Evolutionary conservation across 2,113 vertebrate species (phyloP).

Genomic region (Phalacrocorax pelagicus): DNA sequence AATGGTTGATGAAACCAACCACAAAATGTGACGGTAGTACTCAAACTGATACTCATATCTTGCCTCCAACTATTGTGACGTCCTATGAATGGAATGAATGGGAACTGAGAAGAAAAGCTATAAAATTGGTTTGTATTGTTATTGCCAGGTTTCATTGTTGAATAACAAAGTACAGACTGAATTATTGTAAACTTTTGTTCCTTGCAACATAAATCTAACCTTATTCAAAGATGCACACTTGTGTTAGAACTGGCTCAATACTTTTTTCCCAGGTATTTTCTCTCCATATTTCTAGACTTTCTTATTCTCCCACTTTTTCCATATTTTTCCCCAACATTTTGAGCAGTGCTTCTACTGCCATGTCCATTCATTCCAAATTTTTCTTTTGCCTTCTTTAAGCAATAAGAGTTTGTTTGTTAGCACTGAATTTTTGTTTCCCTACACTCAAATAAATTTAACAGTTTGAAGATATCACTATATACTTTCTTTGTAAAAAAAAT

Average conservation of each 20-base stretch:
- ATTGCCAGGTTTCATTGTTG: not conserved
- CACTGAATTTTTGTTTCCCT: not conserved
- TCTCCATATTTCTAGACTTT: not conserved
- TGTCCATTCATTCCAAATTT: not conserved
- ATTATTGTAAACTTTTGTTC: not conserved
- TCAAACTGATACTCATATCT: conserved; percentile 90
- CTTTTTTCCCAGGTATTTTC: not conserved
- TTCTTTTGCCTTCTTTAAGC: not conserved
- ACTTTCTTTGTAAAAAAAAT: not conserved
- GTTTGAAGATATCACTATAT: not conserved
- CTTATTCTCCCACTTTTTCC: not conserved
- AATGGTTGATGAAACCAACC: conserved; percentile 58
- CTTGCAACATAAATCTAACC: not conserved
- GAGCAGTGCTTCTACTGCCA: not conserved
- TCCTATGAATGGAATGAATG: conserved; percentile 97
- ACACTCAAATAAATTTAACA: not conserved
- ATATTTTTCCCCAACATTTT: not conserved
- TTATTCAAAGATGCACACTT: not conserved
- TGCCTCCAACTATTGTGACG: conserved; percentile 81
- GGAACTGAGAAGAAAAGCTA: conserved; percentile 90
- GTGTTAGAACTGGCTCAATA: not conserved
- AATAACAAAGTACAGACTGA: not conserved
- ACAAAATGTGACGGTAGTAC: conserved; percentile 78
- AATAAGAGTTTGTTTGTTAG: not conserved
- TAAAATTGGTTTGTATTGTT: conserved; percentile 86